Conservation (phyloP, 2,888 invertebrate genomes). For the Dicyrtoma fusca region DNA sequence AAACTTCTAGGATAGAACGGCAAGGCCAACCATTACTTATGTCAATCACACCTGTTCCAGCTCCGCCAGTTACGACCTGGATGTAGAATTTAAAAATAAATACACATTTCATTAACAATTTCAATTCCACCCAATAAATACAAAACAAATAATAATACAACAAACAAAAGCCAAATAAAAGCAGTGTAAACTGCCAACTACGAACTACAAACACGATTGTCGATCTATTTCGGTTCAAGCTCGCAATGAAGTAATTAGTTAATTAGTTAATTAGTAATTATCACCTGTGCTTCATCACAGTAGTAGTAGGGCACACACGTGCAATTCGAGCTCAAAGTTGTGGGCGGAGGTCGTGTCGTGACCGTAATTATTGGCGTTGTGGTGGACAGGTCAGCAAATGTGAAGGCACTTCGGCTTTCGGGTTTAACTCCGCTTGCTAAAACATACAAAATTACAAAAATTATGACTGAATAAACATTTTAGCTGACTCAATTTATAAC, state of each 20-base stretch:
- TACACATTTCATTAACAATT: not conserved
- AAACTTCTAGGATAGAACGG: constrained; percentile 51
- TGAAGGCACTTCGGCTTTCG: constrained; percentile 9
- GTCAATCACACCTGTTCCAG: constrained; percentile 44
- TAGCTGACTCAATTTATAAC: too few species aligned
- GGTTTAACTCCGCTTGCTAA: not conserved
- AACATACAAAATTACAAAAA: too few species aligned
- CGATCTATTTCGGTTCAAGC: too few species aligned
- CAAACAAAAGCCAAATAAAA: not conserved
- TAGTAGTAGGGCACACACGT: constrained; percentile 54
- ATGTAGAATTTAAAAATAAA: not conserved
- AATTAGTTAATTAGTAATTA: not conserved
- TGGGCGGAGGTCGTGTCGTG: not conserved
- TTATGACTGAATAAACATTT: too few species aligned
- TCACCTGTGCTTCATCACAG: constrained; percentile 54
- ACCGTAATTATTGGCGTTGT: constrained; percentile 7
- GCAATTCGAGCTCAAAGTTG: constrained; percentile 38
- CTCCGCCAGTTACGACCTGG: constrained; percentile 47
- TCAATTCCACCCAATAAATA: too few species aligned
- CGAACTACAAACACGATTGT: too few species aligned
- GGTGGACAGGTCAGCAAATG: constrained; percentile 6
- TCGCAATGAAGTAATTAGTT: too few species aligned
- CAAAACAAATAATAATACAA: too few species aligned
- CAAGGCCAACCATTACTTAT: constrained; percentile 49
- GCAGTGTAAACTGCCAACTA: too few species aligned